Evolutionary conservation across 2,113 vertebrate species (phyloP).

Genomic region (Galbula dea): DNA sequence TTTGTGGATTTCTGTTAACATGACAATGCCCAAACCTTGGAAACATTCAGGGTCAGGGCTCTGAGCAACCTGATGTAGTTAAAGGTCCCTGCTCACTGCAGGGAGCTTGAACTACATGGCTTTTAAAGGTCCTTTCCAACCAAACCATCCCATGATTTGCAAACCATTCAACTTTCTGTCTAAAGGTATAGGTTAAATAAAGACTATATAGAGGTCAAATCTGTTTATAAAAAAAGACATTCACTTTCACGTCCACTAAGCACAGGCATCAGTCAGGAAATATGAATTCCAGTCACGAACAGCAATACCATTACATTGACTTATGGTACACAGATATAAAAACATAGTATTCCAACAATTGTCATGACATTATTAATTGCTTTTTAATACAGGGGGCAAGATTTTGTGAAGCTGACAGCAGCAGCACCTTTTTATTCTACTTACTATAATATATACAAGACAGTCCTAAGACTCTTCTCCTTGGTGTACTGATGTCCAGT

Average conservation of each 20-base stretch:
- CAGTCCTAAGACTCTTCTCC: not conserved
- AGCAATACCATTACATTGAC: not conserved
- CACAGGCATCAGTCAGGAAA: not conserved
- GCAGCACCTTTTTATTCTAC: not conserved
- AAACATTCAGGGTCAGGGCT: not conserved
- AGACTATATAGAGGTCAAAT: not conserved
- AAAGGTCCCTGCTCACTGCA: not conserved
- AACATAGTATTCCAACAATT: not conserved
- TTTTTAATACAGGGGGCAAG: not conserved
- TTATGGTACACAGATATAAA: not conserved
- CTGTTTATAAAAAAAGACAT: not conserved
- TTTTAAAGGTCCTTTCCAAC: not conserved
- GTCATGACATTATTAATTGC: not conserved
- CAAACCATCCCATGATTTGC: not conserved
- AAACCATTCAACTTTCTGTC: not conserved
- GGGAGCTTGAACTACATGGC: not conserved
- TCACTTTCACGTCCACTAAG: not conserved
- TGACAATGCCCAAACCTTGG: too few relatives aligned
- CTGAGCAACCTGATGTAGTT: not conserved
- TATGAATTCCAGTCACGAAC: not conserved
- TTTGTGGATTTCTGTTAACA: not conserved
- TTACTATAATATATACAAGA: not conserved
- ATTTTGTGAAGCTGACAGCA: not conserved
- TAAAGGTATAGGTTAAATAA: not conserved
- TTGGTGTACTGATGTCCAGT: not conserved